Evolutionary conservation across 2,797 vertebrate species (phyloP), one percentile per base, ranked within the genome.

Genomic region (Esox masquinongy): DNA sequence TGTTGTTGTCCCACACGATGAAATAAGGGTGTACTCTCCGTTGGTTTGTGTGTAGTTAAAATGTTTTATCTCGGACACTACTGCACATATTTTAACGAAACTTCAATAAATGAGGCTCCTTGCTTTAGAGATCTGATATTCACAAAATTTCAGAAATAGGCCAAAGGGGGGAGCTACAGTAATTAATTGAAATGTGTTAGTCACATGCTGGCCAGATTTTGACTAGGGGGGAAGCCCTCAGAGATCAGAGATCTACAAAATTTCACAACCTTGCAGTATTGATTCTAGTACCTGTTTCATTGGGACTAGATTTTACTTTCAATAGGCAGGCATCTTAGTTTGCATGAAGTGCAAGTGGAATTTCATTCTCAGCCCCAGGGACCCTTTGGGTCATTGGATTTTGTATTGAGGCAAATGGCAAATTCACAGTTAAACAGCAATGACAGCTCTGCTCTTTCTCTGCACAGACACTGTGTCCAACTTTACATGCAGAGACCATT

Each of bases 401-500:
- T 22, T 31, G 47, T 43, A 56, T 26, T 39, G 11, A 79, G 61
- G 51, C 67, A 39, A 79, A 84, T 29, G 66, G 59, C 76, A 77
- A 79, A 82, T 77, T 29, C 77, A 72, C 17, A 61, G 73, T 87
- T 84, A 82, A 68, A 82, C 29, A 36, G 68, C 75, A 67, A 82
- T 76, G 77, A 84, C 80, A 82, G 74, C 79, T 69, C 17, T 0
- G 53, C 51, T 81, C 81, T 79, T 74, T 81, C 74, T 76, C 68
- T 78, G 76, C 79, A 66, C 72, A 80, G 78, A 84, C 39, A 6
- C 78, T 79, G 56, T 70, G 74, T 79, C 80, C 74, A 66, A 77
- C 14, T 81, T 74, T 82, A 81, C 80, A 81, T 66, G 82, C 68
- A 79, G 82, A 85, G 34, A 19, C 12, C 80, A 83, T 78, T 77